A percentile compares a stretch with the other conserved stretches of the same genome.
phyloP scores from a whole-genome alignment of 2,797 vertebrate genomes.

The Eidolon dupreanum region DNA sequence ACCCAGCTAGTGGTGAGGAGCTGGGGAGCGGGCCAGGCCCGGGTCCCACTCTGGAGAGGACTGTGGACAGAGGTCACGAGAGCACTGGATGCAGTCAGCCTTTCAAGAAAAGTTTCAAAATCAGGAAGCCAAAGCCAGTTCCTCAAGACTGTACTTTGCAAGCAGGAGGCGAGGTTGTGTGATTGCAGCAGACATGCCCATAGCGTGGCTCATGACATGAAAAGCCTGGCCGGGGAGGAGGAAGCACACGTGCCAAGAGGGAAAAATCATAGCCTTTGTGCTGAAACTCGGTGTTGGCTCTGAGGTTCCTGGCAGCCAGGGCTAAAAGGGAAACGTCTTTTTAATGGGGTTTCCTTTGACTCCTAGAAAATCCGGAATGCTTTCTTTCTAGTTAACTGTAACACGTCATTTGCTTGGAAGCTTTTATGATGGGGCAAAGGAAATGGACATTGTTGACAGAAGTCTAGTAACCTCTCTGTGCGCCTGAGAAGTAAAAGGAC shows the following conservation, averaged over 20 bases:
- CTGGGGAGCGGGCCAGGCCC: not conserved
- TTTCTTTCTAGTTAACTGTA: not conserved
- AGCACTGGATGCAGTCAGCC: not conserved
- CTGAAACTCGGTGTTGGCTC: not conserved
- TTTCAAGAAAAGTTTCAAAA: not conserved
- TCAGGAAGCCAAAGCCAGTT: not conserved
- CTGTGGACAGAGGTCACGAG: too few relatives aligned
- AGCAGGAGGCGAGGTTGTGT: not conserved
- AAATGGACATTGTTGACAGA: not conserved
- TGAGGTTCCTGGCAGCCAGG: not conserved
- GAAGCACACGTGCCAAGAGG: not conserved
- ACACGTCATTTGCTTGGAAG: not conserved
- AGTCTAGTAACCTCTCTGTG: not conserved
- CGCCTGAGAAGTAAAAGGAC: not conserved
- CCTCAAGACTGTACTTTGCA: not conserved
- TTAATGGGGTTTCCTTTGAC: not conserved
- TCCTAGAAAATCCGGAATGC: not conserved
- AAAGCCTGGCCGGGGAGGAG: not conserved
- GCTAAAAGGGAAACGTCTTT: not conserved
- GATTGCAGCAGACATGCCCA: not conserved
- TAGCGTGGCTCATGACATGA: not conserved
- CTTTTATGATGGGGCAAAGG: not conserved
- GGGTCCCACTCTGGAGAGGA: not conserved
- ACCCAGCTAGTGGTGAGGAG: not conserved
- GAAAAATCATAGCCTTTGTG: fast-evolving